phyloP scores from a whole-genome alignment of 2,797 vertebrate genomes.

The Pelodytes ibericus region DNA sequence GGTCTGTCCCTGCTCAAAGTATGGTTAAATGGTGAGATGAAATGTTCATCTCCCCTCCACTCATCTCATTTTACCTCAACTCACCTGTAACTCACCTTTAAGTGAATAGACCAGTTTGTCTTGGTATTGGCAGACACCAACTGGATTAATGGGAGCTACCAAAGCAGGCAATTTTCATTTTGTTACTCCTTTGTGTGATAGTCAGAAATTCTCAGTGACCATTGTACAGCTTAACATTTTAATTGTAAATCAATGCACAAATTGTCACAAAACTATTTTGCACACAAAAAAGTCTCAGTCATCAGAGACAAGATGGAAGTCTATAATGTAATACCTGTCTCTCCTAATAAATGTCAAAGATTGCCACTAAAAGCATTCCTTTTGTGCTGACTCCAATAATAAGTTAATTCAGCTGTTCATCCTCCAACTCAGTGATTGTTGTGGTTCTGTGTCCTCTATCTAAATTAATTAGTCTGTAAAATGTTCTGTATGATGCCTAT shows the following conservation, averaged over 20 bases:
- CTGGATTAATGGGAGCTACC: too few species aligned
- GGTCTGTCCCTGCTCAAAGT: too few species aligned
- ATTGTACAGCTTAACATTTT: background rate
- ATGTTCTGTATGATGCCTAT: background rate
- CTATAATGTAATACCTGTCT: slow-evolving; percentile 34
- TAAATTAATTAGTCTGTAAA: slow-evolving; percentile 13
- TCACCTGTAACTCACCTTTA: too few species aligned
- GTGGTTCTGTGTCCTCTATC: slow-evolving; percentile 5
- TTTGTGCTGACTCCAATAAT: slow-evolving; percentile 26
- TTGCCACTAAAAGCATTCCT: slow-evolving; percentile 43
- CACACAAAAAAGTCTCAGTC: background rate
- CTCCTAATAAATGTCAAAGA: slow-evolving; percentile 33
- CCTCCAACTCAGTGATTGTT: slow-evolving; percentile 3
- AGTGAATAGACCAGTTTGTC: too few species aligned
- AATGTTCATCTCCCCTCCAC: too few species aligned
- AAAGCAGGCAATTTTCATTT: too few species aligned
- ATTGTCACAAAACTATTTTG: slow-evolving; percentile 3
- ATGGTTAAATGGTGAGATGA: too few species aligned
- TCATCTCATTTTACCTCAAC: too few species aligned
- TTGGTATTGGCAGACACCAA: too few species aligned
- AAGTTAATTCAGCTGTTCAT: slow-evolving; percentile 22
- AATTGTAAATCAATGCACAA: slow-evolving; percentile 3
- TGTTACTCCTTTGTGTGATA: too few species aligned
- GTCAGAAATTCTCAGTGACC: too few species aligned
- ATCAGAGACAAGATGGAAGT: slow-evolving; percentile 21